Evolutionary conservation across 2,888 invertebrate genomes (phyloP).

Genomic region (Stegana nigrithorax): DNA sequence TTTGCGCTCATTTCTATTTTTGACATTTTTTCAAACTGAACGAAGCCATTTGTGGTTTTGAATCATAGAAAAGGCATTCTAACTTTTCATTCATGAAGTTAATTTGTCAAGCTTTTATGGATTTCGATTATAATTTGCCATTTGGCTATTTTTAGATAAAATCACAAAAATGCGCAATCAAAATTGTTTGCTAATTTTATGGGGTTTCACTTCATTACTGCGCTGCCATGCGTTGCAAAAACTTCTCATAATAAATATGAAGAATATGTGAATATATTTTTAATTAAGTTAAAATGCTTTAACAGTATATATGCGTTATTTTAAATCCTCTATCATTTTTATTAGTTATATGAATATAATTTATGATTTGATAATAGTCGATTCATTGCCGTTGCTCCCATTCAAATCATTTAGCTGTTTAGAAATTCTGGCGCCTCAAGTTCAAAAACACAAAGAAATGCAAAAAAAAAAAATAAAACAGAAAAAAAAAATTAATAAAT

Average conservation of each 20-base stretch:
- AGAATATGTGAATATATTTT: not conserved
- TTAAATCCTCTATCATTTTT: not conserved
- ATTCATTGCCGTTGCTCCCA: no score
- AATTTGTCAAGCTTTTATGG: no score
- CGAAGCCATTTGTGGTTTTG: slow-evolving; percentile 35
- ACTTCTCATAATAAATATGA: not conserved
- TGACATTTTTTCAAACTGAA: slow-evolving; percentile 40
- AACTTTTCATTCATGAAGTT: slow-evolving; percentile 14
- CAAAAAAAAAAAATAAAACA: not conserved
- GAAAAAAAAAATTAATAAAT: no score
- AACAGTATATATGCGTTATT: not conserved
- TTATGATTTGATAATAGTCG: no score
- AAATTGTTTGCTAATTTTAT: not conserved
- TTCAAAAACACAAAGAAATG: not conserved
- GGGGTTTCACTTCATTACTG: not conserved
- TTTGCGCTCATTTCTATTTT: slow-evolving; percentile 40
- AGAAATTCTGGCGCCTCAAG: no score
- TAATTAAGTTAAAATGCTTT: no score
- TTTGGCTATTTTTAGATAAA: no score
- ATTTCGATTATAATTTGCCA: no score
- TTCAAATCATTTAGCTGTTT: no score
- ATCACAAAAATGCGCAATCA: not conserved
- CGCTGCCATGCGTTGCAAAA: not conserved
- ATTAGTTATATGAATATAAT: not conserved
- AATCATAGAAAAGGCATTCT: not conserved